These are phyloP conservation scores for Parazoanthus darwini DNA, from an alignment of 92 coral and sea anemone species.

Conservation along the genomic window DNA sequence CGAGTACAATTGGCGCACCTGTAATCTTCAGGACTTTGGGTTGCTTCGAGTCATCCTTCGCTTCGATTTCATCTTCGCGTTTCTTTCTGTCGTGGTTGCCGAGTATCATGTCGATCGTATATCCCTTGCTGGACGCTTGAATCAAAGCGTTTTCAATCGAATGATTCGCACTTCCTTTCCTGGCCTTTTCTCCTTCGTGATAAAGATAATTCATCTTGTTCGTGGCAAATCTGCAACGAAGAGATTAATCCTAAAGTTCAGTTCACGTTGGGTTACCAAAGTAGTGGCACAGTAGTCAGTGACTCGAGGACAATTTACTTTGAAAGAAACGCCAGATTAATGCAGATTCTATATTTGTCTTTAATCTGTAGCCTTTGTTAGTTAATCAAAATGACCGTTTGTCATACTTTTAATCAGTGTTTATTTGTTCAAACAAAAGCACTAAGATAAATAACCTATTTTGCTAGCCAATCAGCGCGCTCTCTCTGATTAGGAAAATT, in stretches of 20 bases:
- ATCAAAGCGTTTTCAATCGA: slow-evolving; percentile 88
- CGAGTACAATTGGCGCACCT: slow-evolving; percentile 33
- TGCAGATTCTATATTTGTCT: slow-evolving; percentile 93
- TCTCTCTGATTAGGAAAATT: slow-evolving; percentile 73
- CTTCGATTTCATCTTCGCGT: slow-evolving; percentile 34
- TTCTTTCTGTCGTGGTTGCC: slow-evolving; percentile 70
- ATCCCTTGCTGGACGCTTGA: slow-evolving; percentile 86
- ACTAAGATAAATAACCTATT: slow-evolving; percentile 83
- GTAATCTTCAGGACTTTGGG: slow-evolving; percentile 13
- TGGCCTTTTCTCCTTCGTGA: slow-evolving; percentile 29
- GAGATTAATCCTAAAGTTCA: slow-evolving; percentile 13
- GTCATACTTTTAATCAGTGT: slow-evolving; percentile 99
- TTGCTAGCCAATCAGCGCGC: slow-evolving; percentile 72
- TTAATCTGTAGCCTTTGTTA: slow-evolving; percentile 87
- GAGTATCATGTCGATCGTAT: slow-evolving; percentile 93
- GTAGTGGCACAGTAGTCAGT: slow-evolving; percentile 23
- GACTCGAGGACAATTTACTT: slow-evolving; percentile 49
- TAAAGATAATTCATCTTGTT: slow-evolving; percentile 31
- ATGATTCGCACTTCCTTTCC: slow-evolving; percentile 52
- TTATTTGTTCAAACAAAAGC: slow-evolving; percentile 91
- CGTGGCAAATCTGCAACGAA: slow-evolving; percentile 29
- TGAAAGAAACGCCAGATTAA: slow-evolving; percentile 69
- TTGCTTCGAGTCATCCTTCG: slow-evolving; percentile 20
- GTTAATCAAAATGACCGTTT: slow-evolving; percentile 96
- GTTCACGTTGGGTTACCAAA: slow-evolving; percentile 20